Conservation (phyloP, 2,888 invertebrate genomes). For the Phaedon cochleariae region DNA sequence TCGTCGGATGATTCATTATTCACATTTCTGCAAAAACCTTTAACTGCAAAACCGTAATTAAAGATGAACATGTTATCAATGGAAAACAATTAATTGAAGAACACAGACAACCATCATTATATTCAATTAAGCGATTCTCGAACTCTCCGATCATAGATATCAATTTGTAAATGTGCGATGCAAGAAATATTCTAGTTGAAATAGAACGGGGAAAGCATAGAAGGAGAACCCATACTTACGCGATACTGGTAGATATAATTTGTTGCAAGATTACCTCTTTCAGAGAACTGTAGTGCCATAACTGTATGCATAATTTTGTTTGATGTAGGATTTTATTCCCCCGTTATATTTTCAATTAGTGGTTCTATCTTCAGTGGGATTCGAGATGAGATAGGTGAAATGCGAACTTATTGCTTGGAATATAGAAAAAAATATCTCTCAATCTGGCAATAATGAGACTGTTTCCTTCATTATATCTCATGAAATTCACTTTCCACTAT, state of each 20-base stretch:
- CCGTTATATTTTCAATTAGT: constrained; percentile 31
- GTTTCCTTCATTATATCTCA: too few species aligned
- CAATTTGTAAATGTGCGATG: not conserved
- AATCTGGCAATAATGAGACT: too few species aligned
- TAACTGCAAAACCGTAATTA: too few species aligned
- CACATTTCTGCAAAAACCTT: too few species aligned
- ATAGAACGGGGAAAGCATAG: not conserved
- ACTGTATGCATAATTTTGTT: constrained; percentile 32
- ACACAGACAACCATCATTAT: not conserved
- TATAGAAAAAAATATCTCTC: too few species aligned
- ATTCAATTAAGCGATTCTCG: not conserved
- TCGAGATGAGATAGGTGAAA: too few species aligned
- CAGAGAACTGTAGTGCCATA: constrained; percentile 30
- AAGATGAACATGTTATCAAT: not conserved
- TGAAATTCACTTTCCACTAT: too few species aligned
- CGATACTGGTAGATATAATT: constrained; percentile 24
- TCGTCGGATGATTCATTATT: too few species aligned
- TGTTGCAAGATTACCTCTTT: constrained; percentile 28
- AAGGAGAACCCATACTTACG: constrained; percentile 6
- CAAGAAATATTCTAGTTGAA: not conserved
- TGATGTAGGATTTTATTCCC: constrained; percentile 22
- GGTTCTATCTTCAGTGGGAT: too few species aligned
- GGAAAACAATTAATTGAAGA: not conserved
- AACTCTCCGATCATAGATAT: not conserved
- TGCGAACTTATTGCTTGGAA: too few species aligned